Percentiles rank a stretch among this genome's conserved stretches.
Evolutionary conservation across 2,113 vertebrate species (phyloP).

Genomic region (Lichenostomus cassidix): DNA sequence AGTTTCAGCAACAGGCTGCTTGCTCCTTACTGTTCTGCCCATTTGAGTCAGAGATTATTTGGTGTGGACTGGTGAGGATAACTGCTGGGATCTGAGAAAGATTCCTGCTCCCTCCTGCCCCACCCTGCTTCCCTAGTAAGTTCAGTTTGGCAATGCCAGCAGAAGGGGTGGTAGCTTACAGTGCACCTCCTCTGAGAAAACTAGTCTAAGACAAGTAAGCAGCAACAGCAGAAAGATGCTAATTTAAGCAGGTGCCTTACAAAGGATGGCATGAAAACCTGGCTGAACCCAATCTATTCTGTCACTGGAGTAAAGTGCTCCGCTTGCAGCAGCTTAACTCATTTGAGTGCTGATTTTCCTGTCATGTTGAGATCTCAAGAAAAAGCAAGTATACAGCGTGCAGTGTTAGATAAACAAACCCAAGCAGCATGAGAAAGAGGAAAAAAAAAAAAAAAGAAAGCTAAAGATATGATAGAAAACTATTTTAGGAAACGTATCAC

Average conservation of each 20-base stretch:
- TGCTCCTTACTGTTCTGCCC: neutral
- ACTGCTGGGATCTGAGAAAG: neutral
- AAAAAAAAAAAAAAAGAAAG: neutral
- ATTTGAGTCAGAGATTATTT: neutral
- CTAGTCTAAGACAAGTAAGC: neutral
- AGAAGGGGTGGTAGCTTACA: neutral
- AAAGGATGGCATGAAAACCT: neutral
- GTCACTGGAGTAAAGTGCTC: neutral
- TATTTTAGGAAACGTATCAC: constrained; percentile 43
- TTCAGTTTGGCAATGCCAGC: neutral
- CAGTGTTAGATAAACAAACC: neutral
- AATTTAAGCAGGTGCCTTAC: neutral
- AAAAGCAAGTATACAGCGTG: neutral
- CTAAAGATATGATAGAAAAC: neutral
- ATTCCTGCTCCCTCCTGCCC: neutral
- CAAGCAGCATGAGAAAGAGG: constrained; percentile 5
- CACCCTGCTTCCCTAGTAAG: neutral
- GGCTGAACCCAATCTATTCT: neutral
- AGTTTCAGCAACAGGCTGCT: neutral
- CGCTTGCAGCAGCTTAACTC: neutral
- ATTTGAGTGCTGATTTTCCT: neutral
- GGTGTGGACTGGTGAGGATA: accelerated
- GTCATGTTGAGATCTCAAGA: neutral
- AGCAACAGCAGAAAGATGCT: neutral
- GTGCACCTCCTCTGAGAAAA: neutral